Evolutionary conservation across 2,113 vertebrate species (phyloP).

Genomic region (Promerops cafer): DNA sequence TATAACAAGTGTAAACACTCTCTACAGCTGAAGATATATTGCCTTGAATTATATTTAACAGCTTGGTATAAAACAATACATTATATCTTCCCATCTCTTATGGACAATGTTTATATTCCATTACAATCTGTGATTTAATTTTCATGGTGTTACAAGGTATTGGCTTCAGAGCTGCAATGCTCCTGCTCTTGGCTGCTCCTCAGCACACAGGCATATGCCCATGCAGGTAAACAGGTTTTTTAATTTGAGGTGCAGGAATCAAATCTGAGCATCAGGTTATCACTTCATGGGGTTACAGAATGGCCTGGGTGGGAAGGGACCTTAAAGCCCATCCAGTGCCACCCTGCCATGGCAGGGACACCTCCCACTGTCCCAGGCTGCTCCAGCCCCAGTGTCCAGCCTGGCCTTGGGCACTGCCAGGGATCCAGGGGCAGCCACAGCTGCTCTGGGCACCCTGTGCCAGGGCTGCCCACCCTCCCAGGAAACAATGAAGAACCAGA

Average conservation of each 20-base stretch:
- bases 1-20: neutral
- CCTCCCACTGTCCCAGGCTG: neutral
- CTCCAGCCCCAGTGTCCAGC: neutral
- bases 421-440: neutral
- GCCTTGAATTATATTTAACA: neutral
- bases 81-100: neutral
- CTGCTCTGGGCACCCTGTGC: neutral
- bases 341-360: neutral
- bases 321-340: fast-evolving
- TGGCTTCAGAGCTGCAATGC: neutral
- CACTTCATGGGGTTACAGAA: neutral
- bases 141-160: neutral
- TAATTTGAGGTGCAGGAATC: neutral
- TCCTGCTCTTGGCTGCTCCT: neutral
- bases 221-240: fast-evolving
- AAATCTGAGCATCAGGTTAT: neutral
- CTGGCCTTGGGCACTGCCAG: neutral
- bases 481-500: neutral
- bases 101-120: neutral
- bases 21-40: neutral
- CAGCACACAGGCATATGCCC: neutral
- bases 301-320: neutral
- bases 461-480: neutral
- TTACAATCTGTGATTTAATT: neutral
- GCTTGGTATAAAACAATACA: neutral